Evolutionary conservation across 92 coral and sea anemone species (phyloP), one percentile per base, ranked within the genome.

Genomic region (Nematostella vectensis): DNA sequence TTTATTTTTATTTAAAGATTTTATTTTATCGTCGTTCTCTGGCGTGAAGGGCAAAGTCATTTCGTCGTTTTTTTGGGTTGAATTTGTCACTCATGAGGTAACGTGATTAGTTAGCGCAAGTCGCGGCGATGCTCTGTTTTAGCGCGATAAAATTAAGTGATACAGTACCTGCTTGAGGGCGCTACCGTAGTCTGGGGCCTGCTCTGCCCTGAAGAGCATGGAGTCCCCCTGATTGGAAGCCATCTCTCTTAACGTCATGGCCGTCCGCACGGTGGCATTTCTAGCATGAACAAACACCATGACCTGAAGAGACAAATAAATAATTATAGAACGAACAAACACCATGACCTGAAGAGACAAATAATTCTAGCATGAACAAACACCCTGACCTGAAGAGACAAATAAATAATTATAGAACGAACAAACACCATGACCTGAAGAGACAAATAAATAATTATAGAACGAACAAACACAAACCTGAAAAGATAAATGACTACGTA

Each of bases 221-320:
- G 76, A 68, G 56, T 75, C 88, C 8, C 97, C 97, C 62, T 81
- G 82, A 66, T 89, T 89, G 45, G 65, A 72, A 29, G 97, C 97
- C 83, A 85, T 81, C 65, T 89, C 97, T 21, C 97, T 89, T 55
- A 89, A 76, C 11, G 86, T 78, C 87, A 81, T 65, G 15, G 97
- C 97, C 19, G 95, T 85, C 60, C 81, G 84, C 44, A 89, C 97
- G 0, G 97, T 87, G 2, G 95, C 97, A 37, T 89, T 89, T 39
- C 97, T 78, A 11, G 97, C 97, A 68, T 89, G 97, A 20, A 89
- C 96, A 50, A 89, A 89, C 47, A 89, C 96, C 96, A 89, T 89
- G 1, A 86, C 96, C 96, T 89, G 53, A 1, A 1, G 48, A 29
- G 3, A 47, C 12, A 17, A 17, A 24, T 21, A 40, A 6, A 36